Evolutionary conservation across 1,140 invertebrate genomes (phyloP).

Genomic region (Formica selysi): DNA sequence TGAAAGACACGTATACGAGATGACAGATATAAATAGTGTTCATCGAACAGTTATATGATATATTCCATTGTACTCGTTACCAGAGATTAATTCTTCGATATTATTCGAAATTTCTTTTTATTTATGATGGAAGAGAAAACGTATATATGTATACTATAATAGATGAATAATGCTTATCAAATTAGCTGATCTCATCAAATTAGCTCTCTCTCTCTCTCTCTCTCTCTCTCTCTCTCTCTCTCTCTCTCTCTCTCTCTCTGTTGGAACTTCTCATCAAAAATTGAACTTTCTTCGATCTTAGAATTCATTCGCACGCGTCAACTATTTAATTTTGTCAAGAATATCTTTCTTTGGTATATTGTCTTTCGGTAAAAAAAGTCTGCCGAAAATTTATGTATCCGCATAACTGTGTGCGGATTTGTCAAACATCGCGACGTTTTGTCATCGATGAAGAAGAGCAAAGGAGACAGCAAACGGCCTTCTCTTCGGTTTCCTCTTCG

Average conservation of each 20-base stretch:
- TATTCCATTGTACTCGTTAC: neutral
- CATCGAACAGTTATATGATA: neutral
- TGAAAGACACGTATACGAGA: neutral
- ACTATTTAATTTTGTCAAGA: conserved; percentile 5
- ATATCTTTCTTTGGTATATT: no score
- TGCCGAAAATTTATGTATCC: conserved; percentile 8
- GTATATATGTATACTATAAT: neutral
- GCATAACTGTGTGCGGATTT: neutral
- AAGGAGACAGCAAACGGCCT: neutral
- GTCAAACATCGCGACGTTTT: neutral
- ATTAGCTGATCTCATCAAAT: no score
- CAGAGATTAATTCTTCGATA: neutral
- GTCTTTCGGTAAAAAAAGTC: neutral
- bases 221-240: no score
- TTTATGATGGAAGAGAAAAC: neutral
- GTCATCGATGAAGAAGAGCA: neutral
- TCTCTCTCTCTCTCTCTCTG: no score
- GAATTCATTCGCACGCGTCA: no score
- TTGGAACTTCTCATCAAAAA: no score
- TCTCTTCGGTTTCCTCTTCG: conserved; percentile 21
- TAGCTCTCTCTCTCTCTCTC: no score
- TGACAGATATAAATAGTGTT: conserved; percentile 17
- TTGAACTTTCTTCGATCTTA: neutral
- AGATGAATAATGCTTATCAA: neutral
- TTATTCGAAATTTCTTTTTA: conserved; percentile 4